Evolutionary conservation across 1,140 invertebrate genomes (phyloP), one percentile per base, ranked within the genome.

Genomic region (Sipha flava): DNA sequence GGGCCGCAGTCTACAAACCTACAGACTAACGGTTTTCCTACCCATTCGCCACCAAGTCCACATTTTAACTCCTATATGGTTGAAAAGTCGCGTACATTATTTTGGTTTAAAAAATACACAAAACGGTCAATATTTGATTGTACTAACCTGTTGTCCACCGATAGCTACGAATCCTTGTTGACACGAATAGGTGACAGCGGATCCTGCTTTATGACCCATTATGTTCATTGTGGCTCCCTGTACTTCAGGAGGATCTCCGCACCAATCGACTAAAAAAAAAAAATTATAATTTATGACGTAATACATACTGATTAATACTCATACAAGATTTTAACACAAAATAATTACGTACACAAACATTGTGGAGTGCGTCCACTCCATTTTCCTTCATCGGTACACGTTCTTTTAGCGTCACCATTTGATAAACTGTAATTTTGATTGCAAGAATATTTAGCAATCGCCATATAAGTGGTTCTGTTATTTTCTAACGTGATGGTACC

Each of bases 1-100:
- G 90, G 89, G 0, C 94, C 93, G 85, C 96, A 98, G 84, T 97
- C 94, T 0, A 97, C 90, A 84, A 93, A 96, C 84, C 90, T 90
- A 84, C 94, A 96, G 6, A 90, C 89, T 0, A 94, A 93, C 10
- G 91, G 88, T 82, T 91, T 91, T 18, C 91, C 92, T 0, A 90
- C 91, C 93, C 93, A 96, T 72, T 90, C 87, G 0, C 94, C 94
- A 26, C 94, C 94, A 43, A 95, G 88, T 57, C 90, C 90, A 84
- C 94, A 96, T 26, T 90, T 91, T 47, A 95, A 87, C 40, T 91
- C 89, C 92, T 94, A 77, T 80, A 83, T 85, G 83, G 26, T 9
- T 1, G 1, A 29, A 59, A 34, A 29, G 9, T 59, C 12, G 1
- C 26, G 1, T 7, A 49, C 26, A 81, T 18, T 80, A 31, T 18